These are phyloP conservation scores for Daboia siamensis DNA, from an alignment of 2,113 vertebrate genomes.

Conservation along the genomic window DNA sequence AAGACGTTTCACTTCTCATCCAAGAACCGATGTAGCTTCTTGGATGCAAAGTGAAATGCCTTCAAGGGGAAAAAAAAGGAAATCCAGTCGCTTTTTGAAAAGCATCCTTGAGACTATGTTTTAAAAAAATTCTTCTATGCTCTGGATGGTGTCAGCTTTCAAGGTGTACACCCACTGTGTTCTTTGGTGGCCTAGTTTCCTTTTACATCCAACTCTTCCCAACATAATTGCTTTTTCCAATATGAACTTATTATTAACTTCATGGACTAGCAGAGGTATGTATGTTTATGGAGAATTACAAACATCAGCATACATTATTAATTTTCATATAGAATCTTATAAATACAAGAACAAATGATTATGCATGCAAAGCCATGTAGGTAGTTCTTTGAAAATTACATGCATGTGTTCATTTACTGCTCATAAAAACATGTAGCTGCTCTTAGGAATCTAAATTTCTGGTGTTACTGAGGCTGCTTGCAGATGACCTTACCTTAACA, in stretches of 20 bases:
- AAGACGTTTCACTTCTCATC: background rate
- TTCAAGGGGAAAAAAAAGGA: background rate
- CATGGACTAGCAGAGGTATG: background rate
- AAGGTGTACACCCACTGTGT: background rate
- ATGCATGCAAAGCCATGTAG: conserved; percentile 23
- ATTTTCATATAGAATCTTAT: conserved; percentile 1
- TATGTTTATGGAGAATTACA: conserved; percentile 1
- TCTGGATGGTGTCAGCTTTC: background rate
- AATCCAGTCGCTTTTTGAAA: background rate
- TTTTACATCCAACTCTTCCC: background rate
- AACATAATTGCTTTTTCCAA: background rate
- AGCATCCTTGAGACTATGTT: background rate
- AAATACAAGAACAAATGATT: background rate
- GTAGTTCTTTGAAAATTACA: conserved; percentile 27
- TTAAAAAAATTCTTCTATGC: background rate
- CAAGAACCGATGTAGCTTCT: background rate
- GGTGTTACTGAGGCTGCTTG: background rate
- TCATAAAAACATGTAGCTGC: background rate
- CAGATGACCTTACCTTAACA: background rate
- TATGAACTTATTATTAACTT: background rate
- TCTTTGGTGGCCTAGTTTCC: background rate
- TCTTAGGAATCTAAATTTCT: background rate
- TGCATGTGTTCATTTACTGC: conserved; percentile 22
- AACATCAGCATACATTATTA: conserved; percentile 15
- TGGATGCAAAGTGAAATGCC: background rate